Evolutionary conservation across 2,888 invertebrate species (phyloP), one percentile per base, ranked within the genome.

Genomic region (Cheilosia urbana): DNA sequence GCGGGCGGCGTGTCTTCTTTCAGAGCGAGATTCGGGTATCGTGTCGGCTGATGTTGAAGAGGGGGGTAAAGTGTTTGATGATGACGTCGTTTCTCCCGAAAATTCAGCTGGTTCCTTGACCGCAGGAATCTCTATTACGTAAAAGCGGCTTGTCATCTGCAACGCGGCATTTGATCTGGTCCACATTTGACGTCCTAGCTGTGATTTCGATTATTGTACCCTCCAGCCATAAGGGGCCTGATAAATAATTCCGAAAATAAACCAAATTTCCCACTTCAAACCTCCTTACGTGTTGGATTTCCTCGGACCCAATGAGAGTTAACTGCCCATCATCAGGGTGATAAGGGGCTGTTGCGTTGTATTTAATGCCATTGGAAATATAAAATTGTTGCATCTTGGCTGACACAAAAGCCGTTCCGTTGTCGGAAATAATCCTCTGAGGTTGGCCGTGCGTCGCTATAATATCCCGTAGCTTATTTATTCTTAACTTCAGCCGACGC

Each of bases 221-320:
- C n/a, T n/a, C n/a, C n/a, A n/a, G n/a, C n/a, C n/a, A n/a, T n/a
- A n/a, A n/a, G n/a, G n/a, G n/a, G n/a, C 30, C 40, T 24, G 27
- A 13, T 2, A 51, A 27, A 30, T 62, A 53, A 53, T 62, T 72
- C 7, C 62, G 62, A 6, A 62, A 62, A 34, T 42, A 62, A 30
- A 71, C 4, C 1, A n/a, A 4, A n/a, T 68, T 45, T 19, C 55
- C 71, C 2, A 53, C n/a, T 15, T 62, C 9, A 17, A 55, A 63
- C 42, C 13, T 21, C 47, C 62, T 53, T 34, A 21, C 6, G 0
- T 21, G 4, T 19, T 15, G 2, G 1, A n/a, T 37, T 53, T 42
- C 2, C 9, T 53, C 15, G 17, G 15, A 2, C 2, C 2, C 19
- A 2, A 60, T 1, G 0, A 45, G 34, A 45, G 15, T 45, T 15